Evolutionary conservation across 2,888 invertebrate genomes (phyloP).

Genomic region (Exephanes ischioxanthus): DNA sequence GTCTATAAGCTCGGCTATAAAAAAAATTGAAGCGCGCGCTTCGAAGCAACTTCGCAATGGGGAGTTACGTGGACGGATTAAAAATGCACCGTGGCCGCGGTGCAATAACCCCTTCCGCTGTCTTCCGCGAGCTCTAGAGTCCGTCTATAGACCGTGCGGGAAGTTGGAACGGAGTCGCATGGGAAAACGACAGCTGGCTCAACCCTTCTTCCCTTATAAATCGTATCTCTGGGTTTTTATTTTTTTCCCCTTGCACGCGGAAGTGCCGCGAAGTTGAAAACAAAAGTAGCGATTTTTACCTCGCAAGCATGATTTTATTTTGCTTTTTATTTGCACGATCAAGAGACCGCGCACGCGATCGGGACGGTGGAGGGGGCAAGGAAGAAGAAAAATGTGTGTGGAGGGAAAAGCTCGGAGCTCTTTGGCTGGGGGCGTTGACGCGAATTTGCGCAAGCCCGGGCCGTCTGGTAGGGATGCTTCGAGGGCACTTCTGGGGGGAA

Average conservation of each 20-base stretch:
- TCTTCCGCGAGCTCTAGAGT: slow-evolving; percentile 27
- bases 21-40: slow-evolving; percentile 44
- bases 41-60: slow-evolving; percentile 18
- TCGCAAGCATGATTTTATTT: slow-evolving; percentile 8
- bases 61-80: slow-evolving; percentile 25
- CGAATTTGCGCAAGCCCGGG: background rate
- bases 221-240: background rate
- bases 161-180: background rate
- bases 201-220: slow-evolving; percentile 1
- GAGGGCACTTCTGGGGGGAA: background rate
- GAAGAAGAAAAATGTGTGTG: background rate
- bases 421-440: background rate
- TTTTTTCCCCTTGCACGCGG: background rate
- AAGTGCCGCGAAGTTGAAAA: background rate
- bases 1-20: background rate
- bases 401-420: background rate
- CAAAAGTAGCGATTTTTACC: background rate
- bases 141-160: slow-evolving; percentile 26
- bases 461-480: background rate
- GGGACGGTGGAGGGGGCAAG: background rate
- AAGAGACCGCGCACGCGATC: slow-evolving; percentile 11
- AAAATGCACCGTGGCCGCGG: slow-evolving; percentile 46
- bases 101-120: slow-evolving; percentile 59
- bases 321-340: slow-evolving; percentile 29
- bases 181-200: slow-evolving; percentile 10